Percentiles rank a stretch among this genome's conserved stretches.
phyloP scores from a whole-genome alignment of 2,888 invertebrate species.

The Craniophora ligustri region DNA sequence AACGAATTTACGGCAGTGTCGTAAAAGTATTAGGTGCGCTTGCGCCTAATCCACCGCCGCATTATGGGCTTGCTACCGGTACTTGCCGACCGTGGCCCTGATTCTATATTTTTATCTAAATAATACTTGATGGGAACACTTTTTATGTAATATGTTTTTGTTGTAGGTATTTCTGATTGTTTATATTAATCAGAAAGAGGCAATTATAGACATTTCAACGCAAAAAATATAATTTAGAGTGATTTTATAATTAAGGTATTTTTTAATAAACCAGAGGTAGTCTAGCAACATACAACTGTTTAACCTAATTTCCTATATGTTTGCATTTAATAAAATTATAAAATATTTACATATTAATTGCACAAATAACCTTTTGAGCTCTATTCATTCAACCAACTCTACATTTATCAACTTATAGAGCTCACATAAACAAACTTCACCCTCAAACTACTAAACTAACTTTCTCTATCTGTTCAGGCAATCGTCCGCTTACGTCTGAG shows the following conservation, averaged over 20 bases:
- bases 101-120: constrained; percentile 68
- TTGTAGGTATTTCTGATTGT: constrained; percentile 12
- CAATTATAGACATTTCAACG: no score
- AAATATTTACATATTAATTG: no score
- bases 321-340: no score
- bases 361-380: no score
- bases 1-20: constrained; percentile 79
- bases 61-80: constrained; percentile 71
- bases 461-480: constrained; percentile 57
- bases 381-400: constrained; percentile 14
- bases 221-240: no score
- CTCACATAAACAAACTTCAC: constrained; percentile 20
- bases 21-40: constrained; percentile 82
- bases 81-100: constrained; percentile 72
- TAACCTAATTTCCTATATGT: no score
- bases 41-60: constrained; percentile 73
- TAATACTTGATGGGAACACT: constrained; percentile 42
- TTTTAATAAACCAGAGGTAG: no score
- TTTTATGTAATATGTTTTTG: constrained; percentile 32
- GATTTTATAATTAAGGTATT: no score
- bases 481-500: constrained; percentile 86
- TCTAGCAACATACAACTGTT: no score
- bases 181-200: background rate
- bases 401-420: constrained; percentile 11
- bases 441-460: constrained; percentile 38